Evolutionary conservation across 2,797 vertebrate species (phyloP).

Genomic region (Capromys pilorides): DNA sequence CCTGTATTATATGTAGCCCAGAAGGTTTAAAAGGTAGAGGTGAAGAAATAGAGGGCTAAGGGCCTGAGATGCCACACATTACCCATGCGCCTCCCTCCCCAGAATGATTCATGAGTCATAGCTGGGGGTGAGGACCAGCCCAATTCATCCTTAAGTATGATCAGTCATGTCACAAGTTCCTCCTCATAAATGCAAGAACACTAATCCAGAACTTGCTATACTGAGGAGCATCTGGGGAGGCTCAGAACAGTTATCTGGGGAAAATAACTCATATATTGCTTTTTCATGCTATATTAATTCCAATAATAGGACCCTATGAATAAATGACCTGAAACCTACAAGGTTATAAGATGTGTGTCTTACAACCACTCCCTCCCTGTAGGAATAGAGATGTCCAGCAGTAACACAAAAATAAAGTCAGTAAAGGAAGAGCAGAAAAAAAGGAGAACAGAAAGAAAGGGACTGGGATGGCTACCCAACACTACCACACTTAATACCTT

Average conservation of each 20-base stretch:
- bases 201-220: not conserved
- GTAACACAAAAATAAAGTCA: not conserved
- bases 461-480: conserved; percentile 76
- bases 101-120: not conserved
- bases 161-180: not conserved
- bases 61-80: not conserved
- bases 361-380: not conserved
- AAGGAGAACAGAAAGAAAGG: conserved; percentile 71
- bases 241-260: not conserved
- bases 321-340: conserved; percentile 12
- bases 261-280: not conserved
- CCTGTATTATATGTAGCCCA: not conserved
- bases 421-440: conserved; percentile 63
- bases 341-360: not conserved
- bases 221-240: not conserved
- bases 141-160: accelerated
- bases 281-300: not conserved
- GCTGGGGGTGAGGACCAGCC: not conserved
- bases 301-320: not conserved
- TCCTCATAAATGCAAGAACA: not conserved
- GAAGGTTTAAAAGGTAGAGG: not conserved
- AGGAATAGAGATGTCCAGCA: not conserved
- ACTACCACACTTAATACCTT: conserved; percentile 77
- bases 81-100: not conserved
- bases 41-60: not conserved